A percentile compares a stretch with the other conserved stretches of the same genome.
Evolutionary conservation across 2,888 invertebrate species (phyloP).

Genomic region (Apodemia duryi): DNA sequence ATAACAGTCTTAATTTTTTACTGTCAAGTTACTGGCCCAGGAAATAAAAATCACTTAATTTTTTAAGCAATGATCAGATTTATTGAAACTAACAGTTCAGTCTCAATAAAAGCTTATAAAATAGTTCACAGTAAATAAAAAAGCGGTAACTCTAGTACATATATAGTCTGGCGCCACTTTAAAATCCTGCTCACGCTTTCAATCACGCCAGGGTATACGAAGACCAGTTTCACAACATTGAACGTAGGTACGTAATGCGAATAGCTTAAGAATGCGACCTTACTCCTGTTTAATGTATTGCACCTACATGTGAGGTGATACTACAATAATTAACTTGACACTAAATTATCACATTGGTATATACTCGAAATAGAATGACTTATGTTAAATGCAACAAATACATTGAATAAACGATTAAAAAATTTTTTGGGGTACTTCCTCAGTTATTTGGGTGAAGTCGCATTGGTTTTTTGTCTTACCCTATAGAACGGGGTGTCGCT

Average conservation of each 20-base stretch:
- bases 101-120: background rate
- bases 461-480: too few species aligned
- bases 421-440: too few species aligned
- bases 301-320: background rate
- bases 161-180: conserved; percentile 10
- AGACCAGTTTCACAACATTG: conserved; percentile 7
- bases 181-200: conserved; percentile 5
- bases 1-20: too few species aligned
- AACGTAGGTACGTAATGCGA: background rate
- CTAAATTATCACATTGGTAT: background rate
- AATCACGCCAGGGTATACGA: conserved; percentile 1
- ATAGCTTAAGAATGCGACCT: conserved; percentile 3
- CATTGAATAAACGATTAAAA: too few species aligned
- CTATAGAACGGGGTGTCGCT: too few species aligned
- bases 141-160: background rate
- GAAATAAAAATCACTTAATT: too few species aligned
- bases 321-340: background rate
- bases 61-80: too few species aligned
- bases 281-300: conserved; percentile 6
- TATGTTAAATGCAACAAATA: too few species aligned
- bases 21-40: too few species aligned
- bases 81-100: background rate
- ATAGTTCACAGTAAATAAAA: background rate
- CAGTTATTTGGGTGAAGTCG: too few species aligned
- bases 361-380: too few species aligned